A percentile compares a stretch with the other conserved stretches of the same genome.
phyloP scores from a whole-genome alignment of 2,797 vertebrate species.

The Anguilla pacifica region DNA sequence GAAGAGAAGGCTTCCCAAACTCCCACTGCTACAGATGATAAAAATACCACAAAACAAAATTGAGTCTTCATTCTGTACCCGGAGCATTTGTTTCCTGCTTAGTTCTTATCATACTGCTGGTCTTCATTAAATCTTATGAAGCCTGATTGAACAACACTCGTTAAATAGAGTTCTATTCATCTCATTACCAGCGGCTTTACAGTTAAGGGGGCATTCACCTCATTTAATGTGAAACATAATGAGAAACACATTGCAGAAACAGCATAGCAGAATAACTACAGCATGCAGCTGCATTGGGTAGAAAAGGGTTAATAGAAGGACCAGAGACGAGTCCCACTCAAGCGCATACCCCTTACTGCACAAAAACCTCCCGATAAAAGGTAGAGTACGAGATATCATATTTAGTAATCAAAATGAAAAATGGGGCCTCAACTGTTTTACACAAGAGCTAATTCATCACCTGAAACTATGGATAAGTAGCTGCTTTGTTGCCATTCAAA shows the following conservation, averaged over 20 bases:
- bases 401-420: conserved; percentile 83
- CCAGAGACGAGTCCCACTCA: not conserved
- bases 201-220: not conserved
- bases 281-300: not conserved
- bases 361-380: not conserved
- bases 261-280: not conserved
- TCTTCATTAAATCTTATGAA: not conserved
- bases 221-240: not conserved
- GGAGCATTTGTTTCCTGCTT: not conserved
- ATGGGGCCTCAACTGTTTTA: conserved; percentile 78
- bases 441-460: conserved; percentile 84
- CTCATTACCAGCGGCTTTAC: not conserved
- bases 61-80: not conserved
- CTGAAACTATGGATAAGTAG: conserved; percentile 79
- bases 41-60: not conserved
- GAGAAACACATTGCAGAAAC: conserved; percentile 24
- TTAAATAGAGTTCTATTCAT: not conserved
- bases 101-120: not conserved
- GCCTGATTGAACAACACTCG: not conserved
- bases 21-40: not conserved
- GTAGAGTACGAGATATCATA: conserved; percentile 78
- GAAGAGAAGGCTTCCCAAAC: not conserved
- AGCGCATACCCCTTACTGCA: not conserved
- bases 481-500: conserved; percentile 82
- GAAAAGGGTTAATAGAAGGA: not conserved